Evolutionary conservation across 2,797 vertebrate species (phyloP), one percentile per base, ranked within the genome.

Genomic region (Echiichthys vipera): DNA sequence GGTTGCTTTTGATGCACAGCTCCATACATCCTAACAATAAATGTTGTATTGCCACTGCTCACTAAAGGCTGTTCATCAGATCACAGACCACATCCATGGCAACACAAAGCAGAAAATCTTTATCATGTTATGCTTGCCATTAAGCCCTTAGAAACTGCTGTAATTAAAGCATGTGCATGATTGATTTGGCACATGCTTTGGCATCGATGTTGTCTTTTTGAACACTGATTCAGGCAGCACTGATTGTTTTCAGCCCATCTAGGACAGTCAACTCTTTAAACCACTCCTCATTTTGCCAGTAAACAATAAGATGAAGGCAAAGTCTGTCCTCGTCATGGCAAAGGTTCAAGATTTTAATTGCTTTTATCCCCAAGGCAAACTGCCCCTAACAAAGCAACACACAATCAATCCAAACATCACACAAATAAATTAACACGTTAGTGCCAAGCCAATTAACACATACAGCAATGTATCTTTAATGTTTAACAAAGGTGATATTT

Each of bases 291-390:
- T 74, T 87, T 84, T 78, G 71, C 72, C 73, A 77, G 40, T 50
- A 65, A 81, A 84, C 63, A 76, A 58, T 84, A 74, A 79, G 70
- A 83, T 78, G 71, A 87, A 78, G 77, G 74, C 51, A 3, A 15
- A 46, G 43, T 37, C 77, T 72, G 63, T 64, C 62, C 68, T 61
- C 56, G 18, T 65, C 30, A 24, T 90, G 80, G 87, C 86, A 73
- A 79, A 81, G 69, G 80, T 84, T 92, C 83, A 89, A 84, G 47
- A 86, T 88, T 90, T 89, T 90, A 92, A 93, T 93, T 89, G 86
- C 85, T 78, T 78, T 85, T 83, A 84, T 83, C 67, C 86, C 84
- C 25, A 15, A 78, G 83, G 87, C 70, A 45, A 22, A 24, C 55
- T 27, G 71, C 77, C 71, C 70, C 84, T 70, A 79, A 84, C 74